Evolutionary conservation across 2,113 vertebrate genomes (phyloP), one percentile per base, ranked within the genome.

Genomic region (Thermophis baileyi): DNA sequence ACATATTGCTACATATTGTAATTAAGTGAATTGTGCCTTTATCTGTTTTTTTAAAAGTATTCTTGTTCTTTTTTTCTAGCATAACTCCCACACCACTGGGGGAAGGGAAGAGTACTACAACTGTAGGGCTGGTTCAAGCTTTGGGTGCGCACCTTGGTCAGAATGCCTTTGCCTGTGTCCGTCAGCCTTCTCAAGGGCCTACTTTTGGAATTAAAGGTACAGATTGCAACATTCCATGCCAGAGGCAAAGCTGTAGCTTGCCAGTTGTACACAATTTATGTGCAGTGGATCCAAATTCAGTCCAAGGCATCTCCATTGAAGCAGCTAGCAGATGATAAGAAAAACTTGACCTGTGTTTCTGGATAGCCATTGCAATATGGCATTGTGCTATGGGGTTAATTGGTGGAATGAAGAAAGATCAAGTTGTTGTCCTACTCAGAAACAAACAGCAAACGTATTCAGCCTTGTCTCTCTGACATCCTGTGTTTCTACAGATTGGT

Each of bases 171-270:
- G 99, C 99, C 0, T 99, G 99, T 91, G 98, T 99, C n/a, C 98
- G 99, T 0, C 99, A 99, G 94, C 99, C 99, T 40, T 99, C 99
- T 11, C 99, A 99, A 96, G 99, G 99, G 1, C 99, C 99, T 86
- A 99, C 99, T 0, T 99, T 99, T 63, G 99, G 99, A 88, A 99
- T 99, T 93, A 99, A 99, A 98, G 99, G 99, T 98, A 97, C 44
- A 49, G 5, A 91, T 90, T 89, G 53, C 35, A 53, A 49, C 3
- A 1, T 86, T 90, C 7, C 89, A 3, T 22, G 16, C 25, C 25
- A 27, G 55, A 8, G 25, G 57, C 25, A 46, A 46, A 18, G 44
- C 12, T 16, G 11, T 30, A 46, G 16, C 25, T 49, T 49, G 44
- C 46, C 51, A 55, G 53, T 9, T 7, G 51, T 11, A 53, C 5